A percentile compares a stretch with the other conserved stretches of the same genome.
These are phyloP conservation scores for Harpalus rubripes DNA, from an alignment of 2,888 invertebrate genomes.

Conservation along the genomic window DNA sequence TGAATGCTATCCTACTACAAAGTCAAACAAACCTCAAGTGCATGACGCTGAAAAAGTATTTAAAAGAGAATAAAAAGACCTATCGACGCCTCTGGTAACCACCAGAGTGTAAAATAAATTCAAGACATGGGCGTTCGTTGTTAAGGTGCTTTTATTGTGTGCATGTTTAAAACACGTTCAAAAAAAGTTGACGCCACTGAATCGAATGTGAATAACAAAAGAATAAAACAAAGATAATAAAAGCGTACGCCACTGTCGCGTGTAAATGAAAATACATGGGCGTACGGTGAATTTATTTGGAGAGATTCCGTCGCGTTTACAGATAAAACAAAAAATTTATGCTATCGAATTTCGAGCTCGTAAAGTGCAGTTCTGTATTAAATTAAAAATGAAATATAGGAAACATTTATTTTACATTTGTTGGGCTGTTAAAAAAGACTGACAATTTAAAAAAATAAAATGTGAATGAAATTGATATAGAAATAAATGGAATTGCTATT, in stretches of 20 bases:
- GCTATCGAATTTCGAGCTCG: neutral
- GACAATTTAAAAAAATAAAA: no score
- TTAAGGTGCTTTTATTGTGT: conserved; percentile 8
- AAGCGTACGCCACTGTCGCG: conserved; percentile 3
- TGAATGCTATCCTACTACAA: conserved; percentile 9
- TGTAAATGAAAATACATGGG: conserved; percentile 16
- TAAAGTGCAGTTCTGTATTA: neutral
- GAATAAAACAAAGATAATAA: neutral
- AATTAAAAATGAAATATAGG: neutral
- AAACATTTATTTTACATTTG: neutral
- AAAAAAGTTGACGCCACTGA: conserved; percentile 4
- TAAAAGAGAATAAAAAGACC: conserved; percentile 23
- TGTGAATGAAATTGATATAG: no score
- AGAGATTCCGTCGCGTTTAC: neutral
- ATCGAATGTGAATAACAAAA: conserved; percentile 23
- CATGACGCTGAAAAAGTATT: conserved; percentile 15
- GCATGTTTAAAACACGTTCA: conserved; percentile 12
- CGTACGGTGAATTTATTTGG: conserved; percentile 3
- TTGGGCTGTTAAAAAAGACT: neutral
- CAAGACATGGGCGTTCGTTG: conserved; percentile 31
- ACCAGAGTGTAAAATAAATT: conserved; percentile 28
- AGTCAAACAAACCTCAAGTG: conserved; percentile 16
- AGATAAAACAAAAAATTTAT: conserved; percentile 17
- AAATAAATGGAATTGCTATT: no score
- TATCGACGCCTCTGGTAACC: conserved; percentile 34